Evolutionary conservation across 2,797 vertebrate species (phyloP), one percentile per base, ranked within the genome.

Genomic region (Poecilia velifera): DNA sequence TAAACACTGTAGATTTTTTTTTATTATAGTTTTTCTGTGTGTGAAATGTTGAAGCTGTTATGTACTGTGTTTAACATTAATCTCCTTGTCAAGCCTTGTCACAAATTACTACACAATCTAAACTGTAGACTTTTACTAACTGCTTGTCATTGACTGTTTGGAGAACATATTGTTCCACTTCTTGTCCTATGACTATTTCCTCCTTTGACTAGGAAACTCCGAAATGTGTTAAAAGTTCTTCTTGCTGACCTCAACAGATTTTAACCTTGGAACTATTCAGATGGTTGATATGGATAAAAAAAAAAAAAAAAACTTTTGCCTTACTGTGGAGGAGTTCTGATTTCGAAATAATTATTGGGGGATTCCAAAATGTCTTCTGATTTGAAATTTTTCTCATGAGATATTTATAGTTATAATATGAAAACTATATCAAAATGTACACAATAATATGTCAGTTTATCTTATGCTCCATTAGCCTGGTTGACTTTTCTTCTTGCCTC

Each of bases 91-190:
- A 51, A 51, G 49, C 49, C 49, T 51, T 51, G 20, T 51, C 16
- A 51, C 49, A 51, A 51, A 51, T 20, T 51, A 51, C 49, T 51
- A 8, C 49, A 51, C 7, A 9, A n/a, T 71, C 25, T 45, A 71
- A 71, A 45, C 68, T 71, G 66, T 41, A 43, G 39, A 45, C 39
- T 71, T 70, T 71, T 71, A 45, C 41, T 71, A 28, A 71, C 68
- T 45, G 39, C 12, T 18, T 45, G 68, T n/a, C 9, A 45, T 3
- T 71, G 41, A 6, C 13, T n/a, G 10, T 45, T 41, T 43, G 10
- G 22, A 45, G 41, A 25, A 18, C 41, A 71, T 71, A 45, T 45
- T 0, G 12, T 71, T 71, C 39, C 41, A n/a, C 68, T 28, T 25
- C 20, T 3, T 71, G 68, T n/a, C 25, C 25, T 71, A 45, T 3